Percentiles rank a stretch among this genome's conserved stretches.
Evolutionary conservation across 2,888 invertebrate species (phyloP).

Genomic region (Alviniconcha strummeri): DNA sequence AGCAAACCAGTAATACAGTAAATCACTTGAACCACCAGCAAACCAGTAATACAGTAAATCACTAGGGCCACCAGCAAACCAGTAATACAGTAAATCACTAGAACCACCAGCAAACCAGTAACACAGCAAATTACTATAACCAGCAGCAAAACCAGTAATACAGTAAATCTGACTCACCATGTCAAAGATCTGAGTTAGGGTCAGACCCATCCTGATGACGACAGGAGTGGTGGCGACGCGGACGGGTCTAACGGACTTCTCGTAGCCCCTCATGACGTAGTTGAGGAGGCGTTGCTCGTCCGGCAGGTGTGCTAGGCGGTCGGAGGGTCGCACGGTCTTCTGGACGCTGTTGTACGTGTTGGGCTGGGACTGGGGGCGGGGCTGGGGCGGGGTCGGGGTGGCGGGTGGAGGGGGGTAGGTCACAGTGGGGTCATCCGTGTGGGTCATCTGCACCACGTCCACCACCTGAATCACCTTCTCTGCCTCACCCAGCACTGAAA

Average conservation of each 20-base stretch:
- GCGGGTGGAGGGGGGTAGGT: background rate
- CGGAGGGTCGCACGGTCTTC: constrained; percentile 29
- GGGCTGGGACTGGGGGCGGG: background rate
- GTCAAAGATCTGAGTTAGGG: constrained; percentile 77
- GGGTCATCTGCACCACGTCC: constrained; percentile 24
- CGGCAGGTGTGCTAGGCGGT: constrained; percentile 45
- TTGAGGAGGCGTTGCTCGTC: constrained; percentile 75
- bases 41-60: too few relatives aligned
- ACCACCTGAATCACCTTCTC: constrained; percentile 33
- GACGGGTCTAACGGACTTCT: constrained; percentile 76
- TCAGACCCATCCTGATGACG: constrained; percentile 76
- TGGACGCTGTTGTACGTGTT: too few relatives aligned
- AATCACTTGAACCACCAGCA: too few relatives aligned
- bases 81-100: too few relatives aligned
- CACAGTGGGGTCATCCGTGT: background rate
- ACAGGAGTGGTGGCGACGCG: constrained; percentile 75
- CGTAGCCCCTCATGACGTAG: constrained; percentile 75
- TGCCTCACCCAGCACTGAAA: constrained; percentile 21
- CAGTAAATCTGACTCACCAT: constrained; percentile 72
- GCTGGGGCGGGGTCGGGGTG: background rate
- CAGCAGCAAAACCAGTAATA: too few relatives aligned
- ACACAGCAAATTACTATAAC: too few relatives aligned
- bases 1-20: too few relatives aligned
- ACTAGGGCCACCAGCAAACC: too few relatives aligned
- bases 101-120: too few relatives aligned